Percentiles rank a stretch among this genome's conserved stretches.
These are phyloP conservation scores for Poecilia latipinna DNA, from an alignment of 2,113 vertebrate species.

Conservation along the genomic window DNA sequence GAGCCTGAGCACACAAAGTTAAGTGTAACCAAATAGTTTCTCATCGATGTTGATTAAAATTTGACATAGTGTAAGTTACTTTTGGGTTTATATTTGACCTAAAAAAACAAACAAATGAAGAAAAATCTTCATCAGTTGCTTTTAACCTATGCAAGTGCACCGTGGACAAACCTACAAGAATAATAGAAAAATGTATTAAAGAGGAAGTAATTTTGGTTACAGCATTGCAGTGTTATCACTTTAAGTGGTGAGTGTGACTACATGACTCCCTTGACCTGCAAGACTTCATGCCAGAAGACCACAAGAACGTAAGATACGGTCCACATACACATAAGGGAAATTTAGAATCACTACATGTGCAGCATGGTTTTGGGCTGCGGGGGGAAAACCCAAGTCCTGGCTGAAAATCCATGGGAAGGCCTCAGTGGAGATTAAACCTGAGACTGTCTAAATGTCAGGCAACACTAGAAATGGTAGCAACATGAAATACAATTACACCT, in stretches of 20 bases:
- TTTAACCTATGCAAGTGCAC: neutral
- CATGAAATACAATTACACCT: neutral
- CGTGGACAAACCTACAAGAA: neutral
- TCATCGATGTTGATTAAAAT: neutral
- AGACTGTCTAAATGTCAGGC: neutral
- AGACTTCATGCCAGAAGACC: neutral
- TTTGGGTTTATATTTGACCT: neutral
- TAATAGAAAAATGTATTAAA: neutral
- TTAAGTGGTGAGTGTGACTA: neutral
- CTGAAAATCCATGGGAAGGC: too few species aligned
- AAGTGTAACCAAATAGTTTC: neutral
- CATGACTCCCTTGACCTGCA: neutral
- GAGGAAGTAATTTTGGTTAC: neutral
- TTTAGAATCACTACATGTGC: neutral
- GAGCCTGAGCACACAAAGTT: neutral
- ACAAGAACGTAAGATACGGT: neutral
- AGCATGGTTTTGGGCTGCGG: neutral
- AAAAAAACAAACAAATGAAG: neutral
- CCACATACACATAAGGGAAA: neutral
- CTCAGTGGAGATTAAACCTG: neutral
- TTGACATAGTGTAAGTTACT: neutral
- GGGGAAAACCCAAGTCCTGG: too few species aligned
- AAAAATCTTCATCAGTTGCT: neutral
- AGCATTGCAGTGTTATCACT: neutral
- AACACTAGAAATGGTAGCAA: neutral